Conservation (phyloP, 2,888 invertebrate genomes). For the Odontothrips loti region DNA sequence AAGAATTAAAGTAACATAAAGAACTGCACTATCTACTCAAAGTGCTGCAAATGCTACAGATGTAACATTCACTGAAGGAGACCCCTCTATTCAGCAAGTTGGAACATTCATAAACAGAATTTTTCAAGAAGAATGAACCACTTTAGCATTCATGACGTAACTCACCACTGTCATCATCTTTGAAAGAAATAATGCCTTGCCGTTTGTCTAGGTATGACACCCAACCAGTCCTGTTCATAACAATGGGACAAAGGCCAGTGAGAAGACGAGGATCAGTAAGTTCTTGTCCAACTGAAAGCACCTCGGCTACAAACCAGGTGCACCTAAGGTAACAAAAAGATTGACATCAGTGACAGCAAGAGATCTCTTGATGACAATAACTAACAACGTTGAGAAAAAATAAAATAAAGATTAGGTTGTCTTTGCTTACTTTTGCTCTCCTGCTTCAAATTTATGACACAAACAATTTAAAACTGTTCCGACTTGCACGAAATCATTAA, state of each 20-base stretch:
- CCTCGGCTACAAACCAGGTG: not conserved
- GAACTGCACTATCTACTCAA: not conserved
- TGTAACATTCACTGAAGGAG: not conserved
- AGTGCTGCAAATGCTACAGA: not conserved
- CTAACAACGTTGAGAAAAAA: not conserved
- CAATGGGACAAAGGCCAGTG: not conserved
- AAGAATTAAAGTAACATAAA: not conserved
- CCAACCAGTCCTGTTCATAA: not conserved
- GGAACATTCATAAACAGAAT: too few relatives aligned
- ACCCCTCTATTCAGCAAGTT: too few relatives aligned
- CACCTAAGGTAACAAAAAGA: not conserved
- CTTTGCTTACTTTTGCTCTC: not conserved
- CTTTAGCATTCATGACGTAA: too few relatives aligned
- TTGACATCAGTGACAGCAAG: not conserved
- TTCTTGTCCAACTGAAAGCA: not conserved
- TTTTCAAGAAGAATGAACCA: too few relatives aligned
- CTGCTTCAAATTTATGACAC: not conserved
- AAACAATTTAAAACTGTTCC: not conserved
- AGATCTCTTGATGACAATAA: not conserved
- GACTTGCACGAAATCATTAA: not conserved
- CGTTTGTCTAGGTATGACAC: conserved; percentile 8
- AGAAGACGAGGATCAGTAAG: not conserved
- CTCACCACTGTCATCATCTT: not conserved
- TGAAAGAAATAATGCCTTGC: not conserved
- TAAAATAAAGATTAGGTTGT: not conserved